Evolutionary conservation across 2,888 invertebrate species (phyloP), one percentile per base, ranked within the genome.

Genomic region (Candidula unifasciata): DNA sequence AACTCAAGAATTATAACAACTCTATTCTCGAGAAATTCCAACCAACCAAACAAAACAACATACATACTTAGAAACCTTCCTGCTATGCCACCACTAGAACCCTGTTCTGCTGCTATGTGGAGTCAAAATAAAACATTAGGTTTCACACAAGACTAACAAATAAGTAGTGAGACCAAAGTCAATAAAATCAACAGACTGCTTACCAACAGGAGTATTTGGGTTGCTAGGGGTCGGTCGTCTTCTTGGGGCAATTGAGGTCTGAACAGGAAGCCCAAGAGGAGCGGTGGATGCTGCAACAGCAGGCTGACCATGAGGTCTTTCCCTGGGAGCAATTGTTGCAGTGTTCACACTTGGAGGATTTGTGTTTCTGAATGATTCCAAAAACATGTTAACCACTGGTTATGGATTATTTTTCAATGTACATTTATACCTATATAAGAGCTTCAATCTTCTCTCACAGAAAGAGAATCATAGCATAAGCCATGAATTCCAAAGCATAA

Each of bases 301-400:
- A 86, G 87, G 88, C 82, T 91, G 90, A 73, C 93, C 96, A 93
- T 97, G 97, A 21, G 97, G 97, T 89, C 97, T 94, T 92, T 97
- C 97, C 79, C 97, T 94, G 3, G 97, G 97, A 80, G 96, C 96
- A 37, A 97, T 97, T 88, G 96, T 96, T 3, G 97, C 97, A 83
- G 93, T 93, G 82, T 96, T 96, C 92, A 96, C 96, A 44, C 35
- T 77, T n/a, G 79, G 37, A 27, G 83, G 64, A 81, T 69, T 74
- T 52, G 64, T 35, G 30, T 78, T 82, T 73, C 79, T 82, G 44
- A 74, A 74, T 3, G 10, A 27, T 68, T 68, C 2, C 13, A 68
- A 16, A 27, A 3, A 68, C 68, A 68, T 27, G 21, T 35, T 69
- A 10, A 33, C 18, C 60, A 60, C 60, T 60, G 60, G n/a, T 60